Percentiles rank a stretch among this genome's conserved stretches.
Evolutionary conservation across 2,797 vertebrate species (phyloP).

Genomic region (Apodemus agrarius): DNA sequence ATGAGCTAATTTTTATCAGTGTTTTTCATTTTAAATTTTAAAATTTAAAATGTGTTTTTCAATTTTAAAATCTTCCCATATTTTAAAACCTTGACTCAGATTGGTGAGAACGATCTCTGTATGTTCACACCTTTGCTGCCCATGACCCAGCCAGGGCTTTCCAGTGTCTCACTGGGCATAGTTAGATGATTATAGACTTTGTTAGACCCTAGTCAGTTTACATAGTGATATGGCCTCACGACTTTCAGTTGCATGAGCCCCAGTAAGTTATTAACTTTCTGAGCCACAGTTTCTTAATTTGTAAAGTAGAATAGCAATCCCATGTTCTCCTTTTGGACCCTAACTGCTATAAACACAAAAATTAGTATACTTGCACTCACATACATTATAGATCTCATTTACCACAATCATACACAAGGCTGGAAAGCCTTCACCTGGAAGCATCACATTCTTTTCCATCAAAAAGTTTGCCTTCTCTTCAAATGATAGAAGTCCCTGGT

Average conservation of each 20-base stretch:
- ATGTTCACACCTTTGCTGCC: neutral
- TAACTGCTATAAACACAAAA: neutral
- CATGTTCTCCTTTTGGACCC: neutral
- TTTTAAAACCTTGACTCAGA: neutral
- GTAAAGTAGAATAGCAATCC: neutral
- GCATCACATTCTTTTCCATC: neutral
- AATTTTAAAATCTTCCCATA: neutral
- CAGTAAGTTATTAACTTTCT: neutral
- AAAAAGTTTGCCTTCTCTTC: neutral
- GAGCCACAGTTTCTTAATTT: neutral
- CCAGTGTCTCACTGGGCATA: neutral
- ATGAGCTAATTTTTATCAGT: neutral
- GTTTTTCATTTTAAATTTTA: neutral
- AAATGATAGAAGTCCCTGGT: neutral
- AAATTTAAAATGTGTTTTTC: too few relatives aligned
- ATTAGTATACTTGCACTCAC: neutral
- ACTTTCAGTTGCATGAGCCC: neutral
- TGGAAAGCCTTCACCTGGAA: neutral
- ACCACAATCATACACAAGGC: neutral
- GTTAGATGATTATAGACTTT: neutral
- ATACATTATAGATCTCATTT: neutral
- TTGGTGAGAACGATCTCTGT: neutral
- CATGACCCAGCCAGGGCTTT: neutral
- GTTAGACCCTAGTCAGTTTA: neutral
- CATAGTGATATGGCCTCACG: rapidly evolving